Percentiles rank a stretch among this genome's conserved stretches.
phyloP scores from a whole-genome alignment of 2,113 vertebrate genomes.

The Trochalopteron elliotii region DNA sequence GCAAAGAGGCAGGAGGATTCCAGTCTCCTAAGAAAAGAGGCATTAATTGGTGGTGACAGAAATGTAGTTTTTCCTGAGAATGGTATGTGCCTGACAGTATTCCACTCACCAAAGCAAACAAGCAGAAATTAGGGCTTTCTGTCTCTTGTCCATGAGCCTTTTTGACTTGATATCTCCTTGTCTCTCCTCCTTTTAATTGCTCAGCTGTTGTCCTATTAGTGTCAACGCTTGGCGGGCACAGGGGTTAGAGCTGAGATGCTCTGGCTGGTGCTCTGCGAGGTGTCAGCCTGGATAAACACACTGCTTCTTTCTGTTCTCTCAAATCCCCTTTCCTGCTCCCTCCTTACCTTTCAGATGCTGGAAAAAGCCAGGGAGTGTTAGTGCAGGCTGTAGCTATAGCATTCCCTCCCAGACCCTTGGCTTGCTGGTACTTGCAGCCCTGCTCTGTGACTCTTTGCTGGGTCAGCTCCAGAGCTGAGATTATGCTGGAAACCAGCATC shows the following conservation, averaged over 20 bases:
- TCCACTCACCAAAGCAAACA: conserved; percentile 45
- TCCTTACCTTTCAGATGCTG: background rate
- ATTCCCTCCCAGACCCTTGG: background rate
- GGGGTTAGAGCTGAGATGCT: conserved; percentile 22
- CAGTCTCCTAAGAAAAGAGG: background rate
- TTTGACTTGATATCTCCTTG: conserved; percentile 45
- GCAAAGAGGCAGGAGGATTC: background rate
- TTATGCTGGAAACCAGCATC: background rate
- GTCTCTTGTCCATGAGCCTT: conserved; percentile 47
- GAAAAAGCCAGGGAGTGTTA: background rate
- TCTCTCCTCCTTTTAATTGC: conserved; percentile 52
- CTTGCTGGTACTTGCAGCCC: background rate
- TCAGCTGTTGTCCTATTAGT: conserved; percentile 47
- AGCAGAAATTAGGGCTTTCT: conserved; percentile 38
- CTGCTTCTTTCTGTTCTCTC: background rate
- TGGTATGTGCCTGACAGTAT: conserved; percentile 28
- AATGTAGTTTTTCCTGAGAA: conserved; percentile 18
- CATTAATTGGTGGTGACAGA: conserved; percentile 35
- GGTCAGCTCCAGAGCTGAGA: background rate
- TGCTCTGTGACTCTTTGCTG: rapidly evolving
- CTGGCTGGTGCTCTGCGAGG: background rate
- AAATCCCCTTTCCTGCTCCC: background rate
- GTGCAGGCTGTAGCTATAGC: background rate
- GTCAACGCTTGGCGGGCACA: background rate
- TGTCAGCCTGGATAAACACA: conserved; percentile 40